Evolutionary conservation across 2,888 invertebrate species (phyloP).

Genomic region (Polymixis lichenea): DNA sequence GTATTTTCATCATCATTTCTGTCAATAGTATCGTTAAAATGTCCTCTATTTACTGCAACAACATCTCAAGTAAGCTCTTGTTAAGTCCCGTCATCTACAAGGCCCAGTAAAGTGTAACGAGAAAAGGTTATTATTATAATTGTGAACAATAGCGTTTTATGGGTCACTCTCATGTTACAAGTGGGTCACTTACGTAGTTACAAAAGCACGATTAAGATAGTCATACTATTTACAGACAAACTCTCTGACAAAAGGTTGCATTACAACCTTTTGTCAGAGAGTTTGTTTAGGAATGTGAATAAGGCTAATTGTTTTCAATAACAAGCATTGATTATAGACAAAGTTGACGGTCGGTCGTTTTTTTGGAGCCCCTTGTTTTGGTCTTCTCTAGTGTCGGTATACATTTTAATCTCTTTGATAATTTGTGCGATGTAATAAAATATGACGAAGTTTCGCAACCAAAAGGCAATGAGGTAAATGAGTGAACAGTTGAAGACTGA

Average conservation of each 20-base stretch:
- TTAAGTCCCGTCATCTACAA: conserved; percentile 45
- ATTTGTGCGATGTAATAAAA: background rate
- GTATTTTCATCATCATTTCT: background rate
- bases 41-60: background rate
- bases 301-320: conserved; percentile 9
- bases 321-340: conserved; percentile 7
- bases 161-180: conserved; percentile 69
- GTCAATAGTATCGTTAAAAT: background rate
- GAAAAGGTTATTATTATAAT: conserved; percentile 63
- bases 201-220: conserved; percentile 68
- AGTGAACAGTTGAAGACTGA: background rate
- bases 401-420: background rate
- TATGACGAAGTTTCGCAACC: background rate
- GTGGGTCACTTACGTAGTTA: conserved; percentile 65
- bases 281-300: conserved; percentile 26
- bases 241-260: too few species aligned
- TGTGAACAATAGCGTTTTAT: conserved; percentile 66
- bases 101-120: conserved; percentile 57
- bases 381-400: background rate
- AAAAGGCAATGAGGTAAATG: background rate
- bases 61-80: conserved; percentile 8
- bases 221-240: conserved; percentile 42
- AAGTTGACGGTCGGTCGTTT: conserved; percentile 15
- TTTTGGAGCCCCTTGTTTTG: conserved; percentile 3
- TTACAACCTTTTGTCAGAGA: conserved; percentile 20